A percentile compares a stretch with the other conserved stretches of the same genome.
phyloP scores from a whole-genome alignment of 2,888 invertebrate species.

The Neelides folsomi region DNA sequence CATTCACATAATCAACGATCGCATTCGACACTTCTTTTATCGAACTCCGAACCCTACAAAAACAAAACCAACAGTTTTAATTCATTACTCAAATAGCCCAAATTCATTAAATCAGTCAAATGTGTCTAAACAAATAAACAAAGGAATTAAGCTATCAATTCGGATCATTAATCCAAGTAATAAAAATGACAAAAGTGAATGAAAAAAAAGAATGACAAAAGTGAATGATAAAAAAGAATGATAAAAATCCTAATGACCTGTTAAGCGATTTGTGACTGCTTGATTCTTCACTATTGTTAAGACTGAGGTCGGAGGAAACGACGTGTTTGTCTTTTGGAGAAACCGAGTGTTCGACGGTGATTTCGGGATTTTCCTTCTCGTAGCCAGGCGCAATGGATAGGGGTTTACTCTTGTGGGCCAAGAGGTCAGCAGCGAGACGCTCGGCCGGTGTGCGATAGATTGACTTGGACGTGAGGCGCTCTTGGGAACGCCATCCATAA shows the following conservation, averaged over 20 bases:
- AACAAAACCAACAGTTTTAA: too few relatives aligned
- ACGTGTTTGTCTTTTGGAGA: constrained; percentile 12
- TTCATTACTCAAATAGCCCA: too few relatives aligned
- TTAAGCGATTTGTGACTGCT: constrained; percentile 29
- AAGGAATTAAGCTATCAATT: too few relatives aligned
- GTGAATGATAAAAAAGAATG: too few relatives aligned
- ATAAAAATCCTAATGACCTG: constrained; percentile 15
- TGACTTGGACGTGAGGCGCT: constrained; percentile 50
- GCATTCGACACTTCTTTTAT: constrained; percentile 87
- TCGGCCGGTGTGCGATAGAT: constrained; percentile 38
- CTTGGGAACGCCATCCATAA: constrained; percentile 74
- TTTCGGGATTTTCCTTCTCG: constrained; percentile 3
- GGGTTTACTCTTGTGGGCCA: constrained; percentile 36
- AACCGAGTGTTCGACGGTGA: constrained; percentile 14
- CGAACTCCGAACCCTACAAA: constrained; percentile 60
- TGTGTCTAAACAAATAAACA: too few relatives aligned
- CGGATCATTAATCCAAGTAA: too few relatives aligned
- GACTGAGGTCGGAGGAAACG: constrained; percentile 28
- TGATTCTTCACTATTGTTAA: constrained; percentile 31
- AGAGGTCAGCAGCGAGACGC: constrained; percentile 71
- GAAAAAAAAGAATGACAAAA: too few relatives aligned
- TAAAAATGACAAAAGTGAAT: too few relatives aligned
- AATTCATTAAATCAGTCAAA: too few relatives aligned
- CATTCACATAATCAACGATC: constrained; percentile 73
- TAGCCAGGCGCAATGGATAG: constrained; percentile 1